These are phyloP conservation scores for Caradrina kadenii DNA, from an alignment of 2,888 invertebrate species.

Conservation along the genomic window DNA sequence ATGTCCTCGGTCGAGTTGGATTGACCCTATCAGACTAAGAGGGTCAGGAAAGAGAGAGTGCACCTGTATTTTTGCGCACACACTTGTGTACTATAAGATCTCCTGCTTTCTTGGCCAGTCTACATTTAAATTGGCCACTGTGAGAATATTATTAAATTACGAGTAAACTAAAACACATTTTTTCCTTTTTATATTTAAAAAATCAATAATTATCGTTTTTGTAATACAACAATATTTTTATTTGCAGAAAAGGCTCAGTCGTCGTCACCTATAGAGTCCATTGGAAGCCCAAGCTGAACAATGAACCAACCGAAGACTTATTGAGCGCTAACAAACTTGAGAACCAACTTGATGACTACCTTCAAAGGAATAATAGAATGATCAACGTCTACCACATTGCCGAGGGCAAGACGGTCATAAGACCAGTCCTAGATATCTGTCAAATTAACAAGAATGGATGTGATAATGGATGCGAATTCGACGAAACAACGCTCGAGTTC, in stretches of 20 bases:
- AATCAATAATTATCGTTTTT: background rate
- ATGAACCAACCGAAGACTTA: conserved; percentile 85
- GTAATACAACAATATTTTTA: background rate
- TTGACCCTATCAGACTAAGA: no score
- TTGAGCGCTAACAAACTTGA: conserved; percentile 86
- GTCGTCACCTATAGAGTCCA: conserved; percentile 92
- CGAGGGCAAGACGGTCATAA: conserved; percentile 80
- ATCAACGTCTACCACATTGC: conserved; percentile 88
- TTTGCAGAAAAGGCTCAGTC: conserved; percentile 92
- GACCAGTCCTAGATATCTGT: conserved; percentile 92
- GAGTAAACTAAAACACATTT: no score
- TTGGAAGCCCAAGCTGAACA: conserved; percentile 90
- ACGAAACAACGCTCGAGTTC: conserved; percentile 91
- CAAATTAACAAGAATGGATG: conserved; percentile 92
- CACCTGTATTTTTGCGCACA: no score
- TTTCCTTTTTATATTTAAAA: background rate
- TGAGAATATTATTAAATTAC: no score
- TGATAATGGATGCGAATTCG: conserved; percentile 92
- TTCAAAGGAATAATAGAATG: conserved; percentile 88
- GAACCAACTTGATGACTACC: conserved; percentile 85
- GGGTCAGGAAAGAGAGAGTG: no score
- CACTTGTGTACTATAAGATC: no score
- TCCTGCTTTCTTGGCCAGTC: no score
- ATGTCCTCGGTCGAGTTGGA: no score
- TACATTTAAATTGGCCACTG: no score